Evolutionary conservation across 2,888 invertebrate species (phyloP).

Genomic region (Papilio demoleus): DNA sequence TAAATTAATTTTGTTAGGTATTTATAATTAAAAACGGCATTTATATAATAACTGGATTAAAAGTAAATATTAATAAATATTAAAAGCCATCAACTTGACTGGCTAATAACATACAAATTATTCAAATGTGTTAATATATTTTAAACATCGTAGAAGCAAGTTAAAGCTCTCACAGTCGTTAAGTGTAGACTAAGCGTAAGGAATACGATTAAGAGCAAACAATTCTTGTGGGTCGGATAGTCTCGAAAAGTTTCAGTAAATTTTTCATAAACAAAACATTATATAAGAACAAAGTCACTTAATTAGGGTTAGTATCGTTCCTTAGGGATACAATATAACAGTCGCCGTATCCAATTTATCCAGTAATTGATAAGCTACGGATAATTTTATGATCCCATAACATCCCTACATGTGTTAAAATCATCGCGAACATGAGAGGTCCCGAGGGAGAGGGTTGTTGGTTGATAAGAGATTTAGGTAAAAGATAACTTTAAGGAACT

Average conservation of each 20-base stretch:
- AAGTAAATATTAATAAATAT: no score
- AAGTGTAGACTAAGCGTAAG: no score
- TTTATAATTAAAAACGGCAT: no score
- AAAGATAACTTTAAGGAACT: neutral
- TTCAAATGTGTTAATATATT: no score
- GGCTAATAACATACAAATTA: no score
- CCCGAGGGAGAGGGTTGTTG: constrained; percentile 36
- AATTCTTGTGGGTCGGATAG: no score
- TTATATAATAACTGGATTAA: no score
- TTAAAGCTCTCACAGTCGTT: no score
- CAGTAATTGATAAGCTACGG: constrained; percentile 37
- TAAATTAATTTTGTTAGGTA: neutral
- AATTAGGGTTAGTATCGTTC: constrained; percentile 2
- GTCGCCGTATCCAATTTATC: constrained; percentile 27
- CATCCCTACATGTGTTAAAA: constrained; percentile 42
- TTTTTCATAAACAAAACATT: neutral
- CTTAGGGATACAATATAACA: constrained; percentile 10
- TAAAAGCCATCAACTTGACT: no score
- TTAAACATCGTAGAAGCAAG: no score
- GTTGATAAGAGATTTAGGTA: neutral
- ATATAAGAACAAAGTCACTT: neutral
- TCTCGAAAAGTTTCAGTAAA: no score
- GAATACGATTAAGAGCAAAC: no score
- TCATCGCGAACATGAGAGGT: constrained; percentile 40
- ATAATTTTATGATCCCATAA: constrained; percentile 41